Conservation (phyloP, 2,113 vertebrate species). For the Anguilla japonica region DNA sequence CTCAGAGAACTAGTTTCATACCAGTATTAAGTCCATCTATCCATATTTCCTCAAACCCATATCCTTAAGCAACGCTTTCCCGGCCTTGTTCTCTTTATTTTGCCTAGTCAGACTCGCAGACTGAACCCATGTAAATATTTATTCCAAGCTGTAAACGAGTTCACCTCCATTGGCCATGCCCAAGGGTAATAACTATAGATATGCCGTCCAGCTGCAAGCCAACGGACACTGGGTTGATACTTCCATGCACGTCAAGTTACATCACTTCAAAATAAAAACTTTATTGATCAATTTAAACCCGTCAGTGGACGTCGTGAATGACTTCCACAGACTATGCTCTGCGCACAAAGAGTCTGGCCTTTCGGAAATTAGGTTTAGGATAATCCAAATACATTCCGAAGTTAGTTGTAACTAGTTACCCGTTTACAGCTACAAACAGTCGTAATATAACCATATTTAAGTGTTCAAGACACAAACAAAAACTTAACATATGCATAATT, state of each 20-base stretch:
- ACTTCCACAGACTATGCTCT: not conserved
- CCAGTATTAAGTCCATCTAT: not conserved
- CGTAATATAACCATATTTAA: not conserved
- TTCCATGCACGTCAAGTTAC: not conserved
- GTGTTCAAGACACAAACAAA: not conserved
- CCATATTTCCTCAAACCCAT: not conserved
- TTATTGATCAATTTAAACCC: not conserved
- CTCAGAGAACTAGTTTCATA: not conserved
- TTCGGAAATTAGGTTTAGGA: not conserved
- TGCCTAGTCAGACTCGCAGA: slow-evolving; percentile 12
- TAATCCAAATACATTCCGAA: slow-evolving; percentile 38
- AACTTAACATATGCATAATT: not conserved
- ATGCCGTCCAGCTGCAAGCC: not conserved
- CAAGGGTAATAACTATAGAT: slow-evolving; percentile 14
- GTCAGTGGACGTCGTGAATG: not conserved
- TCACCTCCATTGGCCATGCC: slow-evolving; percentile 28
- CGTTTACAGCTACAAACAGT: not conserved
- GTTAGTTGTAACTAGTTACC: slow-evolving; percentile 2
- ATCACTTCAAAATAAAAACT: not conserved
- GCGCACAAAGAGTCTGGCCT: not conserved
- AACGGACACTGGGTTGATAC: not conserved
- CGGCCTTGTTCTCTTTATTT: not conserved
- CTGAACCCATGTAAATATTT: slow-evolving; percentile 39
- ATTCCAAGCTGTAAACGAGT: slow-evolving; percentile 29
- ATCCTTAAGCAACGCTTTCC: not conserved